Base-by-base conservation (phyloP, 2,113 vertebrate genomes). In the Scolopax mira region DNA sequence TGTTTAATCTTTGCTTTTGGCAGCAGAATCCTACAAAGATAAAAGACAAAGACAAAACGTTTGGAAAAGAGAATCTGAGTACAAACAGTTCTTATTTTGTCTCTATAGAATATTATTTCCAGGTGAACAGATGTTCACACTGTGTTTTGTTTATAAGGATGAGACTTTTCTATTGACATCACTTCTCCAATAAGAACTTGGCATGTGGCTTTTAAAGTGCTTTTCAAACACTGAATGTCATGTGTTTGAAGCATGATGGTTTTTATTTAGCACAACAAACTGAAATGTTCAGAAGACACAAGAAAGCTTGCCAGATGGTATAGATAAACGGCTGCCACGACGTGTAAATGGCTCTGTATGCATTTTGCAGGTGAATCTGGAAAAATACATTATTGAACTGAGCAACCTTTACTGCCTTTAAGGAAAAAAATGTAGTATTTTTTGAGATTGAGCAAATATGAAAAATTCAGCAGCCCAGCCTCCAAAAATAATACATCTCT, bases 381-480 rank as follows among this genome's bases (percentile, higher is more conserved):
- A 72, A 57, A 69, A 88, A 35, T 10, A 24, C 2, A 2, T 42
- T 51, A 23, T 60, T 78, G 27, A 78, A 42, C 3, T 52, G 46
- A 25, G 18, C 1, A 2, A 57, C 16, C 9, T 82, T 55, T n/a
- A 52, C 24, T 41, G 23, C 52, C 17, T 64, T 58, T 37, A 55
- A 51, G 42, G 9, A 71, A 49, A 62, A 22, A n/a, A 39, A 0
- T 4, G 11, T 46, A 41, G 18, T 83, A 9, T 57, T 73, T 90
- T 75, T 85, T 91, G 44, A 72, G 62, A 48, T 19, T 21, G 10
- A 94, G 30, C 33, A 91, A 55, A 64, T 60, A 44, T 1, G 33
- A 67, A 71, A 55, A 78, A n/a, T n/a, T 58, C 0, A 0, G 6
- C 31, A 74, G 19, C 41, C 24, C 13, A 39, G 19, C 6, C 22